Evolutionary conservation across 2,888 invertebrate species (phyloP).

Genomic region (Caenorhabditis angaria): DNA sequence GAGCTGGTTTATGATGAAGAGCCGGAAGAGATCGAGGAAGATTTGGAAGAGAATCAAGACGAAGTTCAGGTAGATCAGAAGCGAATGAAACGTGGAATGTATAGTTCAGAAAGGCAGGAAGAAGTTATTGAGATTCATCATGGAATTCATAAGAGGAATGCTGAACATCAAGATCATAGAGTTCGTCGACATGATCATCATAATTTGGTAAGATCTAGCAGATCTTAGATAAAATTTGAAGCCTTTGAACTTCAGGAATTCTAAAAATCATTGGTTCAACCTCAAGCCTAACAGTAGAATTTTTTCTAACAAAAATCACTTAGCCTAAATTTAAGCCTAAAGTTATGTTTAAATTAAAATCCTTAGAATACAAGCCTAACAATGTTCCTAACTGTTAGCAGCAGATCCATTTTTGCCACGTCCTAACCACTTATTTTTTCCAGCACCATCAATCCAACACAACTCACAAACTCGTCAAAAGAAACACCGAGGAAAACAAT

Average conservation of each 20-base stretch:
- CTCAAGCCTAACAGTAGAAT: not conserved
- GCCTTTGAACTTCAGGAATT: not conserved
- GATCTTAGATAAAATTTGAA: not conserved
- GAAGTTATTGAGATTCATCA: slow-evolving; percentile 25
- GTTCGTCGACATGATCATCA: slow-evolving; percentile 7
- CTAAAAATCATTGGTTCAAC: too few species aligned
- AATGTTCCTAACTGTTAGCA: too few species aligned
- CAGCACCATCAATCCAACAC: not conserved
- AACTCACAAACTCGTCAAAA: slow-evolving; percentile 5
- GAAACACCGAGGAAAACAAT: not conserved
- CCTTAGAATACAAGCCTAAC: too few species aligned
- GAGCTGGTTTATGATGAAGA: slow-evolving; percentile 22
- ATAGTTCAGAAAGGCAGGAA: slow-evolving; percentile 35
- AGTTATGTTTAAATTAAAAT: too few species aligned
- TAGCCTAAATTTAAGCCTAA: slow-evolving; percentile 9
- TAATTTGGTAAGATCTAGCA: not conserved
- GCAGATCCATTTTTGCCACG: too few species aligned
- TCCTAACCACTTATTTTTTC: too few species aligned
- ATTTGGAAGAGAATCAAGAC: slow-evolving; percentile 19
- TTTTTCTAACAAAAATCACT: not conserved
- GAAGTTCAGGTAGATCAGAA: slow-evolving; percentile 12
- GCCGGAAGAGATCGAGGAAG: slow-evolving; percentile 13
- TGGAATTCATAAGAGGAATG: slow-evolving; percentile 23
- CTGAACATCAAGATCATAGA: slow-evolving; percentile 23
- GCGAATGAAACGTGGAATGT: slow-evolving; percentile 25